phyloP scores from a whole-genome alignment of 2,797 vertebrate genomes.

The Gymnodraco acuticeps region DNA sequence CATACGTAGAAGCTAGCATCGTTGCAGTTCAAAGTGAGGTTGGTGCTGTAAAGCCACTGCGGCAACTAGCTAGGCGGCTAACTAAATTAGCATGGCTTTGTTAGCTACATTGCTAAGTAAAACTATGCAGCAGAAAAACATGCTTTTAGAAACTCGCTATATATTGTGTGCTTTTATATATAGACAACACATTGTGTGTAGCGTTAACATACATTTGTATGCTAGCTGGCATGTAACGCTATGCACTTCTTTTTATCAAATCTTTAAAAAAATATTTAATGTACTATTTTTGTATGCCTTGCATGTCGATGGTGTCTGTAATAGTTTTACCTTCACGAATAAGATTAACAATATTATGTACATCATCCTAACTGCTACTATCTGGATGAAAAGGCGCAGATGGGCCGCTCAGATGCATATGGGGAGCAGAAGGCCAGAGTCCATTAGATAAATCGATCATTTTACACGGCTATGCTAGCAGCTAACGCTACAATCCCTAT shows the following conservation, averaged over 20 bases:
- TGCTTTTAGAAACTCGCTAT: rapidly evolving
- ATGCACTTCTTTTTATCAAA: neutral
- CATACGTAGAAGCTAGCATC: rapidly evolving
- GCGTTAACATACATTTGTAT: rapidly evolving
- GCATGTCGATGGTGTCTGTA: rapidly evolving
- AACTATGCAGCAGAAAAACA: neutral
- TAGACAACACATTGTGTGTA: rapidly evolving
- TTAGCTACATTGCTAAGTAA: slow-evolving; percentile 54
- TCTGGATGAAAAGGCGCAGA: neutral
- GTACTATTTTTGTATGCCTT: rapidly evolving
- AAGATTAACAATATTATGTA: rapidly evolving
- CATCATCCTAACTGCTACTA: rapidly evolving
- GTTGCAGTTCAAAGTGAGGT: neutral
- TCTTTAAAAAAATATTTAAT: neutral
- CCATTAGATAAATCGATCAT: neutral
- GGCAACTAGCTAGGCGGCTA: slow-evolving; percentile 64
- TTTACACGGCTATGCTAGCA: rapidly evolving
- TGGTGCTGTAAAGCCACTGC: slow-evolving; percentile 17
- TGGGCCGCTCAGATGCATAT: neutral
- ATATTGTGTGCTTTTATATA: rapidly evolving
- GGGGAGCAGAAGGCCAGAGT: neutral
- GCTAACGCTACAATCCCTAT: rapidly evolving
- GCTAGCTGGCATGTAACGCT: neutral
- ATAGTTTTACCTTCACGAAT: rapidly evolving
- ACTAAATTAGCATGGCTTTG: slow-evolving; percentile 70